Conservation (phyloP, 1,140 invertebrate genomes). For the Cydia strobilella region DNA sequence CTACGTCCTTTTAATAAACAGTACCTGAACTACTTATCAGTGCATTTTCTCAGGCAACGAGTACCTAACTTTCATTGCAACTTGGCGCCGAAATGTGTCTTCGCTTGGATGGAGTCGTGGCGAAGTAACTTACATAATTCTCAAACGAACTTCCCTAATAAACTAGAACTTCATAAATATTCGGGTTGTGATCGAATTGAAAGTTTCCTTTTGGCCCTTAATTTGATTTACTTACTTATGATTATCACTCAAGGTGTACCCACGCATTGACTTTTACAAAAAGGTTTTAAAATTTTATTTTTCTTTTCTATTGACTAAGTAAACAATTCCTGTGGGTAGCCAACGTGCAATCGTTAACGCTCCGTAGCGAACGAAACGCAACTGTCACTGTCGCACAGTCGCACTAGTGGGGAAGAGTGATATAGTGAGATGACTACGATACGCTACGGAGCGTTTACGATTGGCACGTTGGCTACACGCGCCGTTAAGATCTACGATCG, state of each 20-base stretch:
- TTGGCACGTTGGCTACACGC: too few species aligned
- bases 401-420: too few species aligned
- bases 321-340: too few species aligned
- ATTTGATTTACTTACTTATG: background rate
- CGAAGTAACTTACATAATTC: background rate
- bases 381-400: too few species aligned
- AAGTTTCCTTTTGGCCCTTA: background rate
- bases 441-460: too few species aligned
- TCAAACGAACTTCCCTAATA: slow-evolving; percentile 3
- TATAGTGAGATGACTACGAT: too few species aligned
- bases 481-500: background rate
- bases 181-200: slow-evolving; percentile 13
- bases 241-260: background rate
- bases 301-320: too few species aligned
- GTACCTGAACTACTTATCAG: background rate
- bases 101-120: slow-evolving; percentile 5
- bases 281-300: too few species aligned
- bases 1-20: too few species aligned
- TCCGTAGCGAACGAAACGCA: too few species aligned
- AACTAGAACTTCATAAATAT: slow-evolving; percentile 22
- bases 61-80: background rate
- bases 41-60: background rate
- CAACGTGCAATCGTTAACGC: too few species aligned
- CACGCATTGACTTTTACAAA: background rate
- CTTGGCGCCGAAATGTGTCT: slow-evolving; percentile 1